Percentiles rank a stretch among this genome's conserved stretches.
phyloP scores from a whole-genome alignment of 2,113 vertebrate genomes.

The Brachyhypopomus gauderio region DNA sequence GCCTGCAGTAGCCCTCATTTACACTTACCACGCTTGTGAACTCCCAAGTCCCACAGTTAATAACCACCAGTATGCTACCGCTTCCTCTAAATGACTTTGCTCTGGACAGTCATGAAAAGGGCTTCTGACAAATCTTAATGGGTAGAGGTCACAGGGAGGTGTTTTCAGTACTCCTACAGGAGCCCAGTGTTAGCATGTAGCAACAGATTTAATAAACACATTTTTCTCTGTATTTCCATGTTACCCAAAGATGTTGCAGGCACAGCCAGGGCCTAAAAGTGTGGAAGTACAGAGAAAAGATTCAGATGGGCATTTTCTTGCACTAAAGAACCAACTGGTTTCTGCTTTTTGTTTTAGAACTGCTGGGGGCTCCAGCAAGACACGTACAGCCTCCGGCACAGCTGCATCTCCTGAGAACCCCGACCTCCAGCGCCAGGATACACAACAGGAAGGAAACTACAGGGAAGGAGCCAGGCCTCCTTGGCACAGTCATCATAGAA shows the following conservation, averaged over 20 bases:
- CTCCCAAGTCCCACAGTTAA: slow-evolving; percentile 11
- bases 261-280: neutral
- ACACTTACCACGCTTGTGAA: slow-evolving; percentile 21
- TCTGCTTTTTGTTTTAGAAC: slow-evolving; percentile 5
- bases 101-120: slow-evolving; percentile 1
- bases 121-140: neutral
- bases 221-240: slow-evolving; percentile 19
- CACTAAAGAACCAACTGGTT: slow-evolving; percentile 21
- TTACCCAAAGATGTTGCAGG: neutral
- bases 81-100: slow-evolving; percentile 13
- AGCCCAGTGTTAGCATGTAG: neutral
- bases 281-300: slow-evolving; percentile 1
- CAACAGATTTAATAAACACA: slow-evolving; percentile 12
- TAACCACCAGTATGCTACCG: neutral
- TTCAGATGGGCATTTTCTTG: slow-evolving; percentile 17
- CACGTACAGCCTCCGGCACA: neutral
- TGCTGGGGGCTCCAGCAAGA: neutral
- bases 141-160: neutral
- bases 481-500: neutral
- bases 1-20: neutral
- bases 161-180: neutral
- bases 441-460: neutral
- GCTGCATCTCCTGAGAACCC: neutral
- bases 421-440: neutral
- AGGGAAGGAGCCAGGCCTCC: neutral